A percentile compares a stretch with the other conserved stretches of the same genome.
These are phyloP conservation scores for Calosoma granatense DNA, from an alignment of 1,140 invertebrate species.

Conservation along the genomic window DNA sequence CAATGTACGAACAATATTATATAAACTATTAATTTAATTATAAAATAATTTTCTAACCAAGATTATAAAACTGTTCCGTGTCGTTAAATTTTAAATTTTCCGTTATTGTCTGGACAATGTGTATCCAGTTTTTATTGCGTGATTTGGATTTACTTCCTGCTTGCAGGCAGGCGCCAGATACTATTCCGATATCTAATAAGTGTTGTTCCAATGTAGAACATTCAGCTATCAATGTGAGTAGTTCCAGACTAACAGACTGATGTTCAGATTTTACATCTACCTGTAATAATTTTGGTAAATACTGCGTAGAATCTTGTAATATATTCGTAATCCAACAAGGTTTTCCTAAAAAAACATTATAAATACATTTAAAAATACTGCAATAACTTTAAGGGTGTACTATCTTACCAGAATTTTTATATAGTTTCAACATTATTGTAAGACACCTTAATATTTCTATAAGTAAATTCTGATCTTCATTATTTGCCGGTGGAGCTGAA, in stretches of 20 bases:
- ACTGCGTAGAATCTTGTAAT: slow-evolving; percentile 25
- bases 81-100: slow-evolving; percentile 31
- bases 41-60: slow-evolving; percentile 31
- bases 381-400: slow-evolving; percentile 3
- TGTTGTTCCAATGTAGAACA: slow-evolving; percentile 26
- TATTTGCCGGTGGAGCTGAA: slow-evolving; percentile 43
- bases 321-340: slow-evolving; percentile 24
- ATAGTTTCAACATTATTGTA: slow-evolving; percentile 10
- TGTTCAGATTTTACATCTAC: slow-evolving; percentile 16
- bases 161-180: not conserved
- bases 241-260: slow-evolving; percentile 24
- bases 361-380: not conserved
- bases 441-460: slow-evolving; percentile 35
- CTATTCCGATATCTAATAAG: slow-evolving; percentile 21
- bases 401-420: slow-evolving; percentile 21
- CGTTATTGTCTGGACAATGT: slow-evolving; percentile 27
- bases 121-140: slow-evolving; percentile 21
- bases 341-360: not conserved
- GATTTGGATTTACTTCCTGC: not conserved
- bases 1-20: too few species aligned
- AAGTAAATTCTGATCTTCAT: slow-evolving; percentile 46
- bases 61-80: slow-evolving; percentile 42
- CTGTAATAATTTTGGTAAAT: slow-evolving; percentile 21
- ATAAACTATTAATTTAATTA: slow-evolving; percentile 9
- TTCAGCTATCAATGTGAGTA: slow-evolving; percentile 24